Conservation (phyloP, 2,797 vertebrate genomes). For the Anguilla obscura region DNA sequence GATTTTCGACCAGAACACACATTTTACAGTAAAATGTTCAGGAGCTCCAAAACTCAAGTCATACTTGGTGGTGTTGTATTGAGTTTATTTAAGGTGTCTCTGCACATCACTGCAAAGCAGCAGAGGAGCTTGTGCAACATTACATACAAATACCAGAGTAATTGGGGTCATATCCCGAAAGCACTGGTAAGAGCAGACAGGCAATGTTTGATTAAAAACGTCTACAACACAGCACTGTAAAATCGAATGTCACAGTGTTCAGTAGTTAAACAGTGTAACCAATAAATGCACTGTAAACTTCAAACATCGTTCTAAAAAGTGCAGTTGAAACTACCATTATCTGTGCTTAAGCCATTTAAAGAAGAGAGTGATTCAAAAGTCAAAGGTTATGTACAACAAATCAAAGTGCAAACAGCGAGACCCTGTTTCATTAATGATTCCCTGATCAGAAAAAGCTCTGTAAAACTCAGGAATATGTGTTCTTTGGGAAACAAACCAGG, state of each 20-base stretch:
- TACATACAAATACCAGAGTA: background rate
- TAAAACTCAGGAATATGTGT: background rate
- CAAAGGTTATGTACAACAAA: background rate
- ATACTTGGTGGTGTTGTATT: background rate
- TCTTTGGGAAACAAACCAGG: background rate
- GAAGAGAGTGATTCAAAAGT: background rate
- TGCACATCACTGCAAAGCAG: background rate
- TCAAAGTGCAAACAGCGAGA: slow-evolving; percentile 4
- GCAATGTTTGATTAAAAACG: background rate
- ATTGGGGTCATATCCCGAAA: background rate
- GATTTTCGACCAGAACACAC: background rate
- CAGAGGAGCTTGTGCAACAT: background rate
- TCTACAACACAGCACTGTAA: background rate
- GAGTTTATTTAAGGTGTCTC: background rate
- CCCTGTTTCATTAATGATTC: slow-evolving; percentile 12
- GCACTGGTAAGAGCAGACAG: background rate
- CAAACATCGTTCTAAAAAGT: background rate
- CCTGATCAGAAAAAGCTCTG: slow-evolving; percentile 2
- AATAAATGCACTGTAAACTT: background rate
- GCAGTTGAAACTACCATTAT: background rate
- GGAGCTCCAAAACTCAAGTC: background rate
- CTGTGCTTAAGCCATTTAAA: background rate
- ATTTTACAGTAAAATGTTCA: background rate
- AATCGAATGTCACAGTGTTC: slow-evolving; percentile 4
- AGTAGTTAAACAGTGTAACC: background rate